A percentile compares a stretch with the other conserved stretches of the same genome.
Evolutionary conservation across 1,140 invertebrate genomes (phyloP).

Genomic region (Drosophila nannoptera): DNA sequence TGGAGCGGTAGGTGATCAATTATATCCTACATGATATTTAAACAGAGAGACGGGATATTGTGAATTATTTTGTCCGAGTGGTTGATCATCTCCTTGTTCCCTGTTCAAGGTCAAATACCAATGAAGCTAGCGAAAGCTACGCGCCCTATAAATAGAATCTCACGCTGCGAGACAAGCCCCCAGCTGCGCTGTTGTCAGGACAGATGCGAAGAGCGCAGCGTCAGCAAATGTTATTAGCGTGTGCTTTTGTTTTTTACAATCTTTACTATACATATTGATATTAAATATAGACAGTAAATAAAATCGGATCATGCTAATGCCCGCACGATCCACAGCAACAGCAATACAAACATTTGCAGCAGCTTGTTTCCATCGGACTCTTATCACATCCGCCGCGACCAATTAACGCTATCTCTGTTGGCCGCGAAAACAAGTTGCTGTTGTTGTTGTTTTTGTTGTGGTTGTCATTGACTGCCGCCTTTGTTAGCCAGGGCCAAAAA

Average conservation of each 20-base stretch:
- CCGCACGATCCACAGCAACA: slow-evolving; percentile 24
- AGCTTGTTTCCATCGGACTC: slow-evolving; percentile 40
- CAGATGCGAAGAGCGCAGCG: slow-evolving; percentile 31
- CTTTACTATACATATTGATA: slow-evolving; percentile 44
- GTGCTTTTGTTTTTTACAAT: slow-evolving; percentile 22
- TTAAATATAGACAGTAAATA: slow-evolving; percentile 4
- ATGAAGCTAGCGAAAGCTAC: slow-evolving; percentile 10
- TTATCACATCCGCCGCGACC: slow-evolving; percentile 65
- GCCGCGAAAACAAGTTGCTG: slow-evolving; percentile 53
- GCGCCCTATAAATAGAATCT: slow-evolving; percentile 17
- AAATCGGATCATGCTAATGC: slow-evolving; percentile 38
- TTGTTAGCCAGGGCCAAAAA: slow-evolving; percentile 23
- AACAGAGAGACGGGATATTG: not conserved
- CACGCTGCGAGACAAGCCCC: slow-evolving; percentile 53
- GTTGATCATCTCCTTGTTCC: not conserved
- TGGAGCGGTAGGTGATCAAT: not conserved
- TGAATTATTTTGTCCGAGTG: not conserved
- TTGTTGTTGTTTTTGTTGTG: slow-evolving; percentile 36
- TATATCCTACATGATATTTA: not conserved
- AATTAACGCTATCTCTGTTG: slow-evolving; percentile 71
- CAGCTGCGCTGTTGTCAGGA: slow-evolving; percentile 61
- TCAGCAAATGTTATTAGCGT: slow-evolving; percentile 27
- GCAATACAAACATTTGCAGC: slow-evolving; percentile 12
- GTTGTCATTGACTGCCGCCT: slow-evolving; percentile 38
- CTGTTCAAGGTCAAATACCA: slow-evolving; percentile 18